These are phyloP conservation scores for Nesidiocoris tenuis DNA, from an alignment of 2,888 invertebrate species.

Conservation along the genomic window DNA sequence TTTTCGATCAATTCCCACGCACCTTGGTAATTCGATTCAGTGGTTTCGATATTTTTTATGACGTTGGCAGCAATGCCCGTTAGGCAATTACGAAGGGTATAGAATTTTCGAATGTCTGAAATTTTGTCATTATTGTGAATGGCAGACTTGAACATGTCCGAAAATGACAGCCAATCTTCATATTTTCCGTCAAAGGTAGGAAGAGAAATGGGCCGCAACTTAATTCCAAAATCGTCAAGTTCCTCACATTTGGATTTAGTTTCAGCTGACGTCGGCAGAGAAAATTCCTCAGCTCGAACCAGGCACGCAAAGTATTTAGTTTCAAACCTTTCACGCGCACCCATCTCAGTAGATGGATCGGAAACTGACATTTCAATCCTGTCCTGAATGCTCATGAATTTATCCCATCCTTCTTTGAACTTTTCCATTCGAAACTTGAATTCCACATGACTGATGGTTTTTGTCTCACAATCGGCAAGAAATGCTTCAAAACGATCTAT, in stretches of 20 bases:
- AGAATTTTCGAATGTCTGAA: not conserved
- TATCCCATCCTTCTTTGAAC: not conserved
- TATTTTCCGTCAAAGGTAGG: constrained; percentile 12
- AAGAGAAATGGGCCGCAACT: not conserved
- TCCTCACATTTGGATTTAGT: not conserved
- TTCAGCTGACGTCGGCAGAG: too few species aligned
- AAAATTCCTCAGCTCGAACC: not conserved
- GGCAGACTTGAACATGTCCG: not conserved
- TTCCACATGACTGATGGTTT: not conserved
- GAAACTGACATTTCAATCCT: not conserved
- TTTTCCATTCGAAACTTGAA: not conserved
- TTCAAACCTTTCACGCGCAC: not conserved
- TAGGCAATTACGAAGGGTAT: not conserved
- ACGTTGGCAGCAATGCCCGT: constrained; percentile 7
- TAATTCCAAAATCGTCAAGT: not conserved
- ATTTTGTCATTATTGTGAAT: constrained; percentile 5
- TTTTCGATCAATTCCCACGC: constrained; percentile 1
- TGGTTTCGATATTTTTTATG: constrained; percentile 1
- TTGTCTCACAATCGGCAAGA: too few species aligned
- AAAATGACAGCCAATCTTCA: not conserved
- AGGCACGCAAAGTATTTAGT: not conserved
- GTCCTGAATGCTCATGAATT: not conserved
- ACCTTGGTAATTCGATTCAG: not conserved
- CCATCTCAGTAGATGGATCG: not conserved
- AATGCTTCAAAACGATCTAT: too few species aligned